Evolutionary conservation across 1,140 invertebrate species (phyloP), one percentile per base, ranked within the genome.

Genomic region (Drosophila trapezifrons): DNA sequence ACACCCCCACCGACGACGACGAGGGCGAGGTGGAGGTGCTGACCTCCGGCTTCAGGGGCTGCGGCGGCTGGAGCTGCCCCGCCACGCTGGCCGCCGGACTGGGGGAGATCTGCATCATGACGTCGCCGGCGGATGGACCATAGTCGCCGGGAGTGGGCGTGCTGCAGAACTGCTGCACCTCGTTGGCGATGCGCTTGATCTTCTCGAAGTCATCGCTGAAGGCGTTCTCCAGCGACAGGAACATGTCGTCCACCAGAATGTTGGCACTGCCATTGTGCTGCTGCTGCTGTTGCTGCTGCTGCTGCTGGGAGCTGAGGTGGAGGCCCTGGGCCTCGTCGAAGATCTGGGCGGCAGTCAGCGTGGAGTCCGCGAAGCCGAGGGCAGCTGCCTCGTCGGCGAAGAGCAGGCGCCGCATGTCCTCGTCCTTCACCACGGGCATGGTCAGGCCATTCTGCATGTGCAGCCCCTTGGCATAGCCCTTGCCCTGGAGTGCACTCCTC

Each of bases 401-500:
- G 6, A 94, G 85, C 18, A 92, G 83, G 10, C 93, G 78, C 0
- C 93, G 73, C 69, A 93, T 91, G 57, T 93, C 93, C 3, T 91
- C 90, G 35, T 93, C 93, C 49, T 93, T 93, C 9, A 93, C 85
- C n/a, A 92, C 73, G 29, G 92, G 92, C 55, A 92, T 59, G 80
- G 93, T 29, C 27, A 91, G 78, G 80, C 91, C 82, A 89, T 93
- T 92, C 92, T 94, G 92, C 95, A 95, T 90, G 92, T 80, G 85
- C 93, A 94, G 56, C 90, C 93, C 93, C 93, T 95, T 90, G 27
- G 76, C 64, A 42, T 92, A 92, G 5, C 91, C 91, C 71, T 94
- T 95, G 2, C 96, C 96, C 90, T 97, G 96, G 22, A 97, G 93
- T 10, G 96, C 96, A 90, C 95, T 97, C 72, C 96, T 93, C 65